Conservation (phyloP, 2,797 vertebrate genomes). For the Gorsachius magnificus region DNA sequence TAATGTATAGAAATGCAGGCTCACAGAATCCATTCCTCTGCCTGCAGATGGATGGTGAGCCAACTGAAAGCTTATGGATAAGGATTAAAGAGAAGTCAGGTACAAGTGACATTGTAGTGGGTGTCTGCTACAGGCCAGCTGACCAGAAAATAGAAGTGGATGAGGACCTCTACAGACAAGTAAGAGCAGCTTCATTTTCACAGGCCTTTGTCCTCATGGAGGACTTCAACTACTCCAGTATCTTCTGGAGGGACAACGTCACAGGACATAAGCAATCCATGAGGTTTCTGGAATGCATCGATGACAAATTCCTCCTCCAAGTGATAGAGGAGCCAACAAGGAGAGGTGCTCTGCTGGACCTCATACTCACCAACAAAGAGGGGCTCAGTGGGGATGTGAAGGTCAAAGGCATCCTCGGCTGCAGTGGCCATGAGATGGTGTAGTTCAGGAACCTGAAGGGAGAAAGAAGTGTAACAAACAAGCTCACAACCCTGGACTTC, state of each 20-base stretch:
- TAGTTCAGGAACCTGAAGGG: neutral
- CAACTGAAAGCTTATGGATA: neutral
- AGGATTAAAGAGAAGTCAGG: neutral
- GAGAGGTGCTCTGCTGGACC: neutral
- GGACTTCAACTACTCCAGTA: neutral
- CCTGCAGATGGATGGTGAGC: neutral
- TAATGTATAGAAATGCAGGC: neutral
- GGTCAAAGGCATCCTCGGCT: neutral
- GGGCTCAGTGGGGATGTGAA: neutral
- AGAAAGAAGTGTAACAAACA: neutral
- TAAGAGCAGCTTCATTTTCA: neutral
- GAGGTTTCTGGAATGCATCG: neutral
- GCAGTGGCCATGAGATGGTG: neutral
- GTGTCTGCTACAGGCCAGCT: neutral
- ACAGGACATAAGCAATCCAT: neutral
- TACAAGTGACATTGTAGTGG: neutral
- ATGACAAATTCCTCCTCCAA: neutral
- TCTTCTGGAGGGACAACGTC: neutral
- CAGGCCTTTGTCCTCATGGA: neutral
- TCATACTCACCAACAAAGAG: neutral
- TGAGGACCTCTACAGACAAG: neutral
- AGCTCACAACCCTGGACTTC: neutral
- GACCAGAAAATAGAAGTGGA: neutral
- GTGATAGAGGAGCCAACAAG: neutral
- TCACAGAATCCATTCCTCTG: neutral